Evolutionary conservation across 2,888 invertebrate species (phyloP).

Genomic region (Chrysolina americana): DNA sequence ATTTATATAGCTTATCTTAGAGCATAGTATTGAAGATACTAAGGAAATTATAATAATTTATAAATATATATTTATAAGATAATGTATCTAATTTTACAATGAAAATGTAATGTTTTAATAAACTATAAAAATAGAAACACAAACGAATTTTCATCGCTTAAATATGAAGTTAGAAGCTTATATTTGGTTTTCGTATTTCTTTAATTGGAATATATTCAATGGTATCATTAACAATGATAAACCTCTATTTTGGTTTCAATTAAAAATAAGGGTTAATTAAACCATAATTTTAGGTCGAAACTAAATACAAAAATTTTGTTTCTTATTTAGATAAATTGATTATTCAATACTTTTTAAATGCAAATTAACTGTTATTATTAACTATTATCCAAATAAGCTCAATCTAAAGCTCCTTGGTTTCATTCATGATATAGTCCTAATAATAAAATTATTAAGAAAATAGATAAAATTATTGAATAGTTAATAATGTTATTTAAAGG

Average conservation of each 20-base stretch:
- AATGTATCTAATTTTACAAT: conserved; percentile 74
- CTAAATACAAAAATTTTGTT: conserved; percentile 71
- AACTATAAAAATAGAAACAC: conserved; percentile 77
- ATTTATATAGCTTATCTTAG: conserved; percentile 69
- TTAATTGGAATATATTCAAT: conserved; percentile 66
- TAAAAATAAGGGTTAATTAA: conserved; percentile 70
- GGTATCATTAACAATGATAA: conserved; percentile 40
- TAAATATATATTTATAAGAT: conserved; percentile 63
- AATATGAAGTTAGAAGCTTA: conserved; percentile 78
- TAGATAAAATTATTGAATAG: conserved; percentile 58
- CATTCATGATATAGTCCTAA: conserved; percentile 73
- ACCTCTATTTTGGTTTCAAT: conserved; percentile 63
- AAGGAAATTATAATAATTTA: conserved; percentile 63
- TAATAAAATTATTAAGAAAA: conserved; percentile 72
- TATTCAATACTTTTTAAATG: conserved; percentile 69
- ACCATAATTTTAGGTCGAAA: conserved; percentile 72
- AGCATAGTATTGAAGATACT: conserved; percentile 71
- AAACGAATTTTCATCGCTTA: conserved; percentile 69
- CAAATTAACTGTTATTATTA: conserved; percentile 70
- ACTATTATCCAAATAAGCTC: conserved; percentile 69
- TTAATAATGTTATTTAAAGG: conserved; percentile 61
- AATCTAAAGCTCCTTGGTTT: conserved; percentile 76
- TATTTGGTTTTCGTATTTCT: conserved; percentile 70
- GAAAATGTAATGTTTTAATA: conserved; percentile 79
- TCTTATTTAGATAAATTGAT: conserved; percentile 69